Percentiles rank a stretch among this genome's conserved stretches.
phyloP scores from a whole-genome alignment of 2,888 invertebrate species.

The Carpatolechia fugitivella region DNA sequence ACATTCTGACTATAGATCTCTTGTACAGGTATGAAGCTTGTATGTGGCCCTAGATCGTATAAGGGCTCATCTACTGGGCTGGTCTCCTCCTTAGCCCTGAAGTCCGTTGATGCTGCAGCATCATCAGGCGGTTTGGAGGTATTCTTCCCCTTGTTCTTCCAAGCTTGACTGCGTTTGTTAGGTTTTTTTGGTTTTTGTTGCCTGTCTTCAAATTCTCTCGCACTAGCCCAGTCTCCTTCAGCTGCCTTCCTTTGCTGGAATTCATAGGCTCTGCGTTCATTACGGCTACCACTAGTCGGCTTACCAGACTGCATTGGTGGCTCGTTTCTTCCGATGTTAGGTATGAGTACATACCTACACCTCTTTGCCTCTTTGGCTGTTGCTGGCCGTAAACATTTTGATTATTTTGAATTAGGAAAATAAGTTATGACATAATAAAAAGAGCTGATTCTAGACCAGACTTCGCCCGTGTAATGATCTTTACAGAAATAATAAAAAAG shows the following conservation, averaged over 20 bases:
- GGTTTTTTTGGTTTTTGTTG: background rate
- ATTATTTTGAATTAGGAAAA: too few relatives aligned
- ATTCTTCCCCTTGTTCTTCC: background rate
- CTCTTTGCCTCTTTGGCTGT: too few relatives aligned
- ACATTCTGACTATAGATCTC: slow-evolving; percentile 29
- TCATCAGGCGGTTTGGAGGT: slow-evolving; percentile 11
- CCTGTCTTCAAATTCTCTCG: background rate
- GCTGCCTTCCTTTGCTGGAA: background rate
- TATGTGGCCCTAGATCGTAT: slow-evolving; percentile 32
- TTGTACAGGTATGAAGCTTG: slow-evolving; percentile 26
- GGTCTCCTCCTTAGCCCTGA: slow-evolving; percentile 24
- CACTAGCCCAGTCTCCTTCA: background rate
- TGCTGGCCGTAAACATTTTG: too few relatives aligned
- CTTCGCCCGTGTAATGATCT: too few relatives aligned
- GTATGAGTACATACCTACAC: too few relatives aligned
- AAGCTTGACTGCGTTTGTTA: background rate
- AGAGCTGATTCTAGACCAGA: too few relatives aligned
- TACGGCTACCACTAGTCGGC: background rate
- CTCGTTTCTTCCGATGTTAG: too few relatives aligned
- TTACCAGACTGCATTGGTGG: too few relatives aligned
- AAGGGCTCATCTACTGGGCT: slow-evolving; percentile 30
- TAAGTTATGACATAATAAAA: too few relatives aligned
- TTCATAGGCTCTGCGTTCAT: background rate
- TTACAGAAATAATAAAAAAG: too few relatives aligned
- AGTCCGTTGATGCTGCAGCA: slow-evolving; percentile 22